Percentiles rank a stretch among this genome's conserved stretches.
These are phyloP conservation scores for Epinotia bilunana DNA, from an alignment of 2,888 invertebrate genomes.

Conservation along the genomic window DNA sequence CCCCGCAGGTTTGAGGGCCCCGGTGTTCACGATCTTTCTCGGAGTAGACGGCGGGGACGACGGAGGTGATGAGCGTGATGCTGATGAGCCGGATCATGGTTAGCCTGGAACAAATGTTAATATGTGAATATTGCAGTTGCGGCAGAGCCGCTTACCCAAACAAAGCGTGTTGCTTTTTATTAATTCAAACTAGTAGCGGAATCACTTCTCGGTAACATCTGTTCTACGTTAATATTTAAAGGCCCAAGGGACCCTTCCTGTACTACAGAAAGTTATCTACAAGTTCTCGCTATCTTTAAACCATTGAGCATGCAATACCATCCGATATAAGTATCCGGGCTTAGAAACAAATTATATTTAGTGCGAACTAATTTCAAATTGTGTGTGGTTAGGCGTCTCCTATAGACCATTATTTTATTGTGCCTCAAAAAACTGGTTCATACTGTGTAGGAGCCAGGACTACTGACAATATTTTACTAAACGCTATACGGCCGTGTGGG, in stretches of 20 bases:
- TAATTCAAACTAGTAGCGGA: slow-evolving; percentile 23
- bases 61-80: slow-evolving; percentile 68
- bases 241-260: slow-evolving; percentile 4
- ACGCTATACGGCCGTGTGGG: slow-evolving; percentile 19
- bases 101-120: slow-evolving; percentile 65
- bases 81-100: slow-evolving; percentile 66
- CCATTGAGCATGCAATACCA: neutral
- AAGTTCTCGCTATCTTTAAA: neutral
- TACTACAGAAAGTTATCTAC: neutral
- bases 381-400: neutral
- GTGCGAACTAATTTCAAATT: neutral
- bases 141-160: no score
- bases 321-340: neutral
- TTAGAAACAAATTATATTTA: neutral
- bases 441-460: slow-evolving; percentile 15
- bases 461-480: slow-evolving; percentile 36
- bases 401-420: neutral
- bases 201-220: slow-evolving; percentile 30
- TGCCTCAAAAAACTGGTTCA: neutral
- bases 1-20: slow-evolving; percentile 86
- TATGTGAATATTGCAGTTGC: neutral
- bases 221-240: slow-evolving; percentile 40
- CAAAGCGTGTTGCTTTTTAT: slow-evolving; percentile 1
- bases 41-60: slow-evolving; percentile 60
- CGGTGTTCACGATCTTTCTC: slow-evolving; percentile 70